A percentile compares a stretch with the other conserved stretches of the same genome.
Conservation (phyloP, 2,888 invertebrate genomes). For the Ectropis crepuscularia region DNA sequence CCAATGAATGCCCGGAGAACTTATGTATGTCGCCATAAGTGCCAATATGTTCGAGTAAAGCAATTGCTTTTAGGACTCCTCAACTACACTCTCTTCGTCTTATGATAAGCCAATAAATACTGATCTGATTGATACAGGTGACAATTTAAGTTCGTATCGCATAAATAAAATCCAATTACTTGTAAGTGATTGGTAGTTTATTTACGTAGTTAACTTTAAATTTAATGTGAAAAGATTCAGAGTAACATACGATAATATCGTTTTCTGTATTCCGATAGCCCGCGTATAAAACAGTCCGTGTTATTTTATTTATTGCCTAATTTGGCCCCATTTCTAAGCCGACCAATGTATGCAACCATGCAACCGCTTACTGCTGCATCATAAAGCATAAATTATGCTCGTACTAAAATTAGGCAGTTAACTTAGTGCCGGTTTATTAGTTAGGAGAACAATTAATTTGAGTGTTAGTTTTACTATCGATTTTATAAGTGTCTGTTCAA, state of each 20-base stretch:
- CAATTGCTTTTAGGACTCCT: no score
- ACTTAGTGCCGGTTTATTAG: constrained; percentile 24
- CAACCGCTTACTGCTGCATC: constrained; percentile 29
- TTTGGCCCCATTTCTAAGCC: constrained; percentile 37
- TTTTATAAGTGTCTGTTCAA: constrained; percentile 16
- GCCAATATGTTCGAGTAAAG: no score
- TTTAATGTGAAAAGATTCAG: constrained; percentile 1
- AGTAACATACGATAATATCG: constrained; percentile 14
- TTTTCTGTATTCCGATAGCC: constrained; percentile 18
- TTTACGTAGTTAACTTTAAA: not conserved
- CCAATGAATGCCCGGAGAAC: no score
- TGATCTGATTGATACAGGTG: no score
- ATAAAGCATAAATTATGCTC: constrained; percentile 34
- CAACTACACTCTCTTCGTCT: no score
- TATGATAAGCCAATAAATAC: no score
- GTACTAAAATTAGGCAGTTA: constrained; percentile 27
- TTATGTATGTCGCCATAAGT: no score
- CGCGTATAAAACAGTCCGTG: constrained; percentile 17
- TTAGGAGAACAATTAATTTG: constrained; percentile 30
- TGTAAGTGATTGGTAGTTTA: not conserved
- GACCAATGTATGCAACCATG: constrained; percentile 25
- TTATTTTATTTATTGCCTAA: constrained; percentile 34
- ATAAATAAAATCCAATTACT: not conserved
- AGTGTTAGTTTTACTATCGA: constrained; percentile 27
- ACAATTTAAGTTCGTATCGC: no score